phyloP scores from a whole-genome alignment of 1,140 invertebrate species.

The Chymomyza costata region DNA sequence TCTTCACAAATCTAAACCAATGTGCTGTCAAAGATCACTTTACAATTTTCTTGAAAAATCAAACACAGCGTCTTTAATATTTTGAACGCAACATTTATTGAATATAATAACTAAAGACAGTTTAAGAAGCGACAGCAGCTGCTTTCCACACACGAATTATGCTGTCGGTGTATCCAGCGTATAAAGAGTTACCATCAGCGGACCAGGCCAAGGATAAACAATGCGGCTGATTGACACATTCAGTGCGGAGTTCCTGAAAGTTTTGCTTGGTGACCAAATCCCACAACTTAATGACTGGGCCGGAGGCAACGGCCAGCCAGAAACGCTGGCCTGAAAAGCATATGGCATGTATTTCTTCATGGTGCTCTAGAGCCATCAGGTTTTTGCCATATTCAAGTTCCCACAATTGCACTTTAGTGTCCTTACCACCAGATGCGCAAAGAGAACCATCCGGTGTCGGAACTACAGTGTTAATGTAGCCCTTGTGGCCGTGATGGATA shows the following conservation, averaged over 20 bases:
- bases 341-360: slow-evolving; percentile 97
- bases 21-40: no score
- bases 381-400: slow-evolving; percentile 99
- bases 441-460: slow-evolving; percentile 99
- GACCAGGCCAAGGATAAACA: slow-evolving; percentile 99
- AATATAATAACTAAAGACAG: no score
- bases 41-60: no score
- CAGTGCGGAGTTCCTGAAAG: slow-evolving; percentile 97
- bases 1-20: no score
- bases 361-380: slow-evolving; percentile 97
- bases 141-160: slow-evolving; percentile 98
- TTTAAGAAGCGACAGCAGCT: no score
- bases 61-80: no score
- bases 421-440: slow-evolving; percentile 99
- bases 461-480: slow-evolving; percentile 98
- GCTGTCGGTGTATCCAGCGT: slow-evolving; percentile 98
- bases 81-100: no score
- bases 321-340: slow-evolving; percentile 99
- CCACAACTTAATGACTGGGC: slow-evolving; percentile 98
- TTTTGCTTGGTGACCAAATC: slow-evolving; percentile 99
- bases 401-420: slow-evolving; percentile 99
- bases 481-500: slow-evolving; percentile 96
- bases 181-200: slow-evolving; percentile 97
- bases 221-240: slow-evolving; percentile 94
- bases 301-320: slow-evolving; percentile 98